A percentile compares a stretch with the other conserved stretches of the same genome.
phyloP scores from a whole-genome alignment of 2,888 invertebrate species.

The Dyspetes luteomarginatus region DNA sequence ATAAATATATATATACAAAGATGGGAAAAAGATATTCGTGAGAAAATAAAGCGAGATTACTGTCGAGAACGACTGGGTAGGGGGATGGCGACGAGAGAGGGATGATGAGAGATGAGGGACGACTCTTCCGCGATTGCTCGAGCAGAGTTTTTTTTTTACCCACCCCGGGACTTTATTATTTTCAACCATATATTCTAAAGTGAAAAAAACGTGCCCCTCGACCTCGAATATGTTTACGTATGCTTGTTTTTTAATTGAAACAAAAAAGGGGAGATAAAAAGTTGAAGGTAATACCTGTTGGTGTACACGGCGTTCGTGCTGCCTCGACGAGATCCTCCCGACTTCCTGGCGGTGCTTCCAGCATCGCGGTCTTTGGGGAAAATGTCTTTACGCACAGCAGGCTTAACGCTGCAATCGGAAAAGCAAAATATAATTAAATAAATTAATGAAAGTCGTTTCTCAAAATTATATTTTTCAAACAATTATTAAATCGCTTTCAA shows the following conservation, averaged over 20 bases:
- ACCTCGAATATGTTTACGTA: not conserved
- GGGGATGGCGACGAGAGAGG: not conserved
- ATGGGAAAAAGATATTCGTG: conserved; percentile 7
- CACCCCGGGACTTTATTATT: not conserved
- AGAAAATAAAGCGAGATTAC: conserved; percentile 38
- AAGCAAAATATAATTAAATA: not conserved
- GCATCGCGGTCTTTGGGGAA: conserved; percentile 76
- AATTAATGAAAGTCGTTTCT: no score
- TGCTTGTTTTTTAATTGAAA: not conserved
- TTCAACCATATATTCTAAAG: not conserved
- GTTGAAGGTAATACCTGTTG: conserved; percentile 73
- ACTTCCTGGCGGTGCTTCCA: conserved; percentile 81
- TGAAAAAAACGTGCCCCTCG: not conserved
- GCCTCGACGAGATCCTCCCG: conserved; percentile 81
- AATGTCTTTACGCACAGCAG: conserved; percentile 81
- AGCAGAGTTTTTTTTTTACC: not conserved
- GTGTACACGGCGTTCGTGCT: conserved; percentile 80
- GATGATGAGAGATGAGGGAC: not conserved
- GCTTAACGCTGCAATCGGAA: conserved; percentile 78
- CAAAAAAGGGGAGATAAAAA: not conserved
- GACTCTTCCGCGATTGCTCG: conserved; percentile 8
- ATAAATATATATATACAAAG: not conserved
- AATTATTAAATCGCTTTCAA: not conserved
- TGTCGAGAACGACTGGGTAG: not conserved
- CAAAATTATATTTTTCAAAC: conserved; percentile 11